Evolutionary conservation across 2,797 vertebrate genomes (phyloP), one percentile per base, ranked within the genome.

Genomic region (Molossus molossus): DNA sequence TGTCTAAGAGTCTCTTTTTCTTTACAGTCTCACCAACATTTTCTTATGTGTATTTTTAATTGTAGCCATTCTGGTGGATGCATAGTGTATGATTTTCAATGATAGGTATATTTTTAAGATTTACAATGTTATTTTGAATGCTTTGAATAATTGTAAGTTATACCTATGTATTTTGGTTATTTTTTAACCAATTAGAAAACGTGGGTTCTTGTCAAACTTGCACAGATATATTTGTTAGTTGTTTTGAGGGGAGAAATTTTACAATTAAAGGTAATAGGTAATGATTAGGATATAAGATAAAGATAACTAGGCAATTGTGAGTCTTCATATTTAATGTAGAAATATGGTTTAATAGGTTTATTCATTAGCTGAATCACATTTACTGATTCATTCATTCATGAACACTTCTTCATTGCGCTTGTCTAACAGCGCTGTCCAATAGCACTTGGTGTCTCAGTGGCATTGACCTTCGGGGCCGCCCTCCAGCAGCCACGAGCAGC

Each of bases 161-260:
- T 37, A 27, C 40, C 27, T 90, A 23, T 48, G 21, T 70, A 18
- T 62, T 94, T 88, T 65, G 73, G 1, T 48, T 48, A 8, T 85
- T 64, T 92, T 62, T 57, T 50, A 58, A 23, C 80, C 40, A 69
- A 93, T 91, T 81, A 82, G 33, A 92, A 91, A 94, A 65, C 40
- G 4, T 15, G 4, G 18, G 6, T 21, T 73, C 27, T 91, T 29
- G 62, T 29, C 88, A 12, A 48, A 87, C 13, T 67, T 57, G 2
- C 27, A 53, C 14, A 72, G 20, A 23, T 69, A 57, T 77, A 87
- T 96, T 83, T 92, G 50, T 86, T 65, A 27, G 20, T 29, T 53
- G 50, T n/a, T 90, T 94, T 65, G 7, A 53, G 14, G 37, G 72
- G 60, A 58, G n/a, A 94, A 62, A 48, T 62, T 73, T 53, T 65